Conservation (phyloP, 2,797 vertebrate species). For the Fistularia commersonii region DNA sequence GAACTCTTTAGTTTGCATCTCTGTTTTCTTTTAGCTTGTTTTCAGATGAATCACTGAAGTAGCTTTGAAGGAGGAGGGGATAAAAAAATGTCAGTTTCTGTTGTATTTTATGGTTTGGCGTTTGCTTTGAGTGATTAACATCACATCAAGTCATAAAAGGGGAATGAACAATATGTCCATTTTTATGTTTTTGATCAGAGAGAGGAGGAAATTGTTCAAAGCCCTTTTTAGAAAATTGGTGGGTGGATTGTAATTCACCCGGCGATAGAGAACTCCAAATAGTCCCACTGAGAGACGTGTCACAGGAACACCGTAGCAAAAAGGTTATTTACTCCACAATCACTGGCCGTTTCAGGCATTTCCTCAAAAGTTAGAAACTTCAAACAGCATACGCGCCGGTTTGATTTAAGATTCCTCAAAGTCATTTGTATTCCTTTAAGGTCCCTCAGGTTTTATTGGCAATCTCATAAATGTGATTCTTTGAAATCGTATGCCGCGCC, state of each 20-base stretch:
- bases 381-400: conserved; percentile 25
- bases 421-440: conserved; percentile 49
- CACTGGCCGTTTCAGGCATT: neutral
- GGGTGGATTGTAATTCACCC: neutral
- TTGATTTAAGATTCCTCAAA: conserved; percentile 36
- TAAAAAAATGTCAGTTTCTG: neutral
- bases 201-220: no score
- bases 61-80: conserved; percentile 7
- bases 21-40: neutral
- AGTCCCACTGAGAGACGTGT: neutral
- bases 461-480: conserved; percentile 55
- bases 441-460: conserved; percentile 46
- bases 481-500: conserved; percentile 45
- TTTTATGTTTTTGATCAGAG: neutral
- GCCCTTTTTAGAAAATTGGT: no score
- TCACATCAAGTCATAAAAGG: no score
- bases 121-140: no score
- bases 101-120: neutral
- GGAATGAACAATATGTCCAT: no score
- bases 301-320: neutral
- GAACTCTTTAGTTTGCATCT: no score
- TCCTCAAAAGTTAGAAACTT: conserved; percentile 22
- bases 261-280: conserved; percentile 2
- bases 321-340: conserved; percentile 5
- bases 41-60: neutral